Percentiles rank a stretch among this genome's conserved stretches.
Conservation (phyloP, 1,140 invertebrate genomes). For the Asobara japonica region DNA sequence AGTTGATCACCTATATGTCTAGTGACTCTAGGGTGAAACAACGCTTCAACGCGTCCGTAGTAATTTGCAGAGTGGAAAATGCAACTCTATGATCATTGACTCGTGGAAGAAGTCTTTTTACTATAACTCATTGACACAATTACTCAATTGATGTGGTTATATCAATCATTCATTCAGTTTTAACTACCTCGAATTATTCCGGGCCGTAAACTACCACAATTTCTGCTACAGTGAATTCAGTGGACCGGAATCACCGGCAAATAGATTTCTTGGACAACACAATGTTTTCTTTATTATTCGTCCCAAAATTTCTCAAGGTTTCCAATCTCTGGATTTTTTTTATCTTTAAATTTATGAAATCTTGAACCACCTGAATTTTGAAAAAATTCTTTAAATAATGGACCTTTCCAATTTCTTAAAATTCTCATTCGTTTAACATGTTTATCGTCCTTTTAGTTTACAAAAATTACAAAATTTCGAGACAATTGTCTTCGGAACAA, state of each 20-base stretch:
- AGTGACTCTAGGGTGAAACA: constrained; percentile 6
- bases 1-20: constrained; percentile 35
- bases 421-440: no score
- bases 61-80: background rate
- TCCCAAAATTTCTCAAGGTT: no score
- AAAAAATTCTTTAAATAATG: no score
- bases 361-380: no score
- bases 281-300: no score
- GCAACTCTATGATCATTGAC: background rate
- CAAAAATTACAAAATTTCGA: no score
- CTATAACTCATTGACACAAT: background rate
- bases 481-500: no score
- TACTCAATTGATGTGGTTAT: background rate
- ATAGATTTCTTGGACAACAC: no score
- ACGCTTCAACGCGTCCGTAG: constrained; percentile 22
- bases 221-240: background rate
- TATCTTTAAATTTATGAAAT: no score
- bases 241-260: background rate
- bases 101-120: background rate
- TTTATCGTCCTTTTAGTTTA: no score
- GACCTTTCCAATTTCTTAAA: no score
- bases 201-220: background rate
- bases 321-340: no score
- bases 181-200: background rate
- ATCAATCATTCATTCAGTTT: background rate